phyloP scores from a whole-genome alignment of 2,113 vertebrate genomes.

The Falco punctatus region DNA sequence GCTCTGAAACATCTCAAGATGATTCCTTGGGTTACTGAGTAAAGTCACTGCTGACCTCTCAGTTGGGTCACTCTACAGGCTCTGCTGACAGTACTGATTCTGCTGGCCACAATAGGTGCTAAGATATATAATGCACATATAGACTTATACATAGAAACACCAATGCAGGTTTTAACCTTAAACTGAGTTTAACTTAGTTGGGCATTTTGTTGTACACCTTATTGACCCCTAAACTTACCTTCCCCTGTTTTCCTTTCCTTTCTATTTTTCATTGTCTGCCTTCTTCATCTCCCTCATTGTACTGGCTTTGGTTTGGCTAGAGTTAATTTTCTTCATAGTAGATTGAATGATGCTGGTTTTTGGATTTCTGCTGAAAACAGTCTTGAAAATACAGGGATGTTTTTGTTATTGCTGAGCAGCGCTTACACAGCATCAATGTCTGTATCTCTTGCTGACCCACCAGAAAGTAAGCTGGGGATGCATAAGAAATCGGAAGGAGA shows the following conservation, averaged over 20 bases:
- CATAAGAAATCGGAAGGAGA: neutral
- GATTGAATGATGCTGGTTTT: neutral
- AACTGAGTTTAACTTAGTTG: neutral
- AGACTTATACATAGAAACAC: neutral
- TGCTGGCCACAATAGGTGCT: neutral
- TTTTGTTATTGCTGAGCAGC: neutral
- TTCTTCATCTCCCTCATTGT: neutral
- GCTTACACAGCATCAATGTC: neutral
- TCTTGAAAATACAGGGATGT: neutral
- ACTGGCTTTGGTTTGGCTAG: neutral
- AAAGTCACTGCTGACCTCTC: neutral
- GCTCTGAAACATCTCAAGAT: neutral
- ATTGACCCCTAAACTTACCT: neutral
- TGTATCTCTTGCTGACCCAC: neutral
- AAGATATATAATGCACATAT: neutral
- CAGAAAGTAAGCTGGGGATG: accelerated
- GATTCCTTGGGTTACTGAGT: neutral
- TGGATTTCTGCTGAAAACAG: neutral
- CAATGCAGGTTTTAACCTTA: neutral
- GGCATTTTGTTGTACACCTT: neutral
- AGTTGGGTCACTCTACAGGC: neutral
- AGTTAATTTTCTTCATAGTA: neutral
- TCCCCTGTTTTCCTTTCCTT: neutral
- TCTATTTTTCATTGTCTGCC: neutral
- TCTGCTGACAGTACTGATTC: neutral